Base-by-base conservation (phyloP, 2,113 vertebrate genomes). In the Ctenodactylus gundi region DNA sequence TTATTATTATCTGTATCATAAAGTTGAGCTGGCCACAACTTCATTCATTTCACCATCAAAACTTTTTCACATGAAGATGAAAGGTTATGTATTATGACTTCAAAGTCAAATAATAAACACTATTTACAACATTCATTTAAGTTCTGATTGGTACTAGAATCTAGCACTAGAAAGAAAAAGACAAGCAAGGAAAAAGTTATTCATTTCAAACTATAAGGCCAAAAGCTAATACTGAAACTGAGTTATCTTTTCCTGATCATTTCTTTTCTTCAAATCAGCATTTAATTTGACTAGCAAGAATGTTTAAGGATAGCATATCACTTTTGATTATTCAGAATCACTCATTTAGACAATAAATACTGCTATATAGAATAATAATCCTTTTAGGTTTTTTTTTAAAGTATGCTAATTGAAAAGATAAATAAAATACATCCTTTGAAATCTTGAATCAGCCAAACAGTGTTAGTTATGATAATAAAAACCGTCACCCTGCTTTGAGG, bases 271-370 rank as follows among this genome's bases (percentile, higher is more conserved):
- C 31, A 64, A 91, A 88, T 80, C 27, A 87, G 80, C 46, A 91
- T 91, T 93, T 96, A 93, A 75, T 70, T 92, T 93, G 51, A 84
- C 60, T 53, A 88, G 31, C 39, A 96, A 84, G 12, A 82, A 85
- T 77, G 75, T 90, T 92, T 92, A 92, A 96, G 36, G 53, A 67
- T 70, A 94, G 73, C 90, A 46, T 34, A 88, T 65, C 76, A 76
- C 36, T 88, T 85, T 36, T 49, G 57, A 70, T 15, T 86, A 88
- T 76, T 94, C 80, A 85, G 75, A 95, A 86, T 34, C n/a, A 83
- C 31, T 94, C 23, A 84, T n/a, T 82, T 83, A 49, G 34, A 76
- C 88, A 87, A n/a, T 53, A 86, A 94, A 91, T 94, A 84, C 70
- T 72, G 13, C 72, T 94, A 70, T 14, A 14, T 90, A 82, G 77